phyloP scores from a whole-genome alignment of 2,797 vertebrate genomes.

The Gymnoscopelus braueri region DNA sequence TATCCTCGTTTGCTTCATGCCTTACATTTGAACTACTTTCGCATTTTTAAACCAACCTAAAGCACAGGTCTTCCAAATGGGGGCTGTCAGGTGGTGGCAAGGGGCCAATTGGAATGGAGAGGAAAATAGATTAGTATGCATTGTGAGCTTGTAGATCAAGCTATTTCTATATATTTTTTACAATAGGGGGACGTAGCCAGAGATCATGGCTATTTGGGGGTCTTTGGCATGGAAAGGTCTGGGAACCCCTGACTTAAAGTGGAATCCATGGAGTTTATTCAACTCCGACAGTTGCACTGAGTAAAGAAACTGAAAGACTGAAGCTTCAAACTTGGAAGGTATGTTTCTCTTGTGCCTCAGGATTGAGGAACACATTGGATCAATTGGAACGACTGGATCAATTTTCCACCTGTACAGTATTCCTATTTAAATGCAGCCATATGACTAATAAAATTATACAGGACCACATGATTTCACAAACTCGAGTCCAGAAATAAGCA shows the following conservation, averaged over 20 bases:
- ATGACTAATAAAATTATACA: constrained; percentile 42
- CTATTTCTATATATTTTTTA: too few relatives aligned
- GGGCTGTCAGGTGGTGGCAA: too few relatives aligned
- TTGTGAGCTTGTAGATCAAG: too few relatives aligned
- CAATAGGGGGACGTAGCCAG: too few relatives aligned
- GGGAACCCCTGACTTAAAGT: too few relatives aligned
- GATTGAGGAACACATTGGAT: not conserved
- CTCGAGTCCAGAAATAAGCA: constrained; percentile 27
- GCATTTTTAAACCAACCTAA: constrained; percentile 22
- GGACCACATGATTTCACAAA: constrained; percentile 2
- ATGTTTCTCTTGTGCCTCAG: constrained; percentile 14
- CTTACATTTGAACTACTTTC: constrained; percentile 22
- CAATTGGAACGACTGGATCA: not conserved
- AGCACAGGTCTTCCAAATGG: too few relatives aligned
- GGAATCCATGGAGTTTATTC: not conserved
- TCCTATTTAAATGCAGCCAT: constrained; percentile 42
- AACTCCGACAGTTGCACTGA: constrained; percentile 30
- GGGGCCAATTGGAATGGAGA: too few relatives aligned
- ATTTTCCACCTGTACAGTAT: constrained; percentile 26
- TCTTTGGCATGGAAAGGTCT: too few relatives aligned
- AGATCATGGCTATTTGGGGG: too few relatives aligned
- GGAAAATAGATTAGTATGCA: too few relatives aligned
- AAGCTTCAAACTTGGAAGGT: constrained; percentile 19
- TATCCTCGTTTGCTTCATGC: constrained; percentile 35
- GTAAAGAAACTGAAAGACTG: constrained; percentile 21